These are phyloP conservation scores for Poicephalus meyeri DNA, from an alignment of 2,113 vertebrate genomes.

Conservation along the genomic window DNA sequence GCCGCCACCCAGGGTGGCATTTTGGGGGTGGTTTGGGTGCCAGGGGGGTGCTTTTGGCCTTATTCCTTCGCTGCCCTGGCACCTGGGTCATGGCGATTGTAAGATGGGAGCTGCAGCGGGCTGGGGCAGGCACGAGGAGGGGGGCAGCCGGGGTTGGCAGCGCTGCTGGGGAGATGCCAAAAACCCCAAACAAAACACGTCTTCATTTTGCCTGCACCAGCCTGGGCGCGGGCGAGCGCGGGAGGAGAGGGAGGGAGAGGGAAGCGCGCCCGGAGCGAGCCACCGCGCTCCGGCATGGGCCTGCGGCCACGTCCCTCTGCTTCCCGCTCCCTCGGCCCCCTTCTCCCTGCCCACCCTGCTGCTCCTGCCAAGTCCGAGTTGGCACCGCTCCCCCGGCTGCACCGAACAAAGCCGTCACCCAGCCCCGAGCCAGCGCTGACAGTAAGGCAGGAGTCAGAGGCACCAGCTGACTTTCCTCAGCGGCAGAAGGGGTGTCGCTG, in stretches of 20 bases:
- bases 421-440: slow-evolving; percentile 60
- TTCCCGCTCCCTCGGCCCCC: slow-evolving; percentile 46
- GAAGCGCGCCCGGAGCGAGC: slow-evolving; percentile 2
- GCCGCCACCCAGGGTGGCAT: not conserved
- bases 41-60: slow-evolving; percentile 25
- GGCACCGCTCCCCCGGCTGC: slow-evolving; percentile 64
- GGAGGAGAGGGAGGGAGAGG: slow-evolving; percentile 29
- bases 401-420: slow-evolving; percentile 71
- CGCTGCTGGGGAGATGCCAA: slow-evolving; percentile 57
- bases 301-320: slow-evolving; percentile 58
- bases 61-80: not conserved
- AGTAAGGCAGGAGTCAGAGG: too few relatives aligned
- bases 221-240: slow-evolving; percentile 20
- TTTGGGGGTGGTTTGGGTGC: not conserved
- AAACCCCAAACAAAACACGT: slow-evolving; percentile 58
- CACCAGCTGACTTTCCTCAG: too few relatives aligned
- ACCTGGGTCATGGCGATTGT: slow-evolving; percentile 11
- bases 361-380: slow-evolving; percentile 66
- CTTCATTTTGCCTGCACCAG: slow-evolving; percentile 70
- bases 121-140: not conserved
- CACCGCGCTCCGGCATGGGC: slow-evolving; percentile 30
- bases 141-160: slow-evolving; percentile 2
- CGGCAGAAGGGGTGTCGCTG: too few relatives aligned
- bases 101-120: not conserved
- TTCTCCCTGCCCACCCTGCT: slow-evolving; percentile 56